Evolutionary conservation across 1,140 invertebrate species (phyloP), one percentile per base, ranked within the genome.

Genomic region (Pogonognathellus flavescens): DNA sequence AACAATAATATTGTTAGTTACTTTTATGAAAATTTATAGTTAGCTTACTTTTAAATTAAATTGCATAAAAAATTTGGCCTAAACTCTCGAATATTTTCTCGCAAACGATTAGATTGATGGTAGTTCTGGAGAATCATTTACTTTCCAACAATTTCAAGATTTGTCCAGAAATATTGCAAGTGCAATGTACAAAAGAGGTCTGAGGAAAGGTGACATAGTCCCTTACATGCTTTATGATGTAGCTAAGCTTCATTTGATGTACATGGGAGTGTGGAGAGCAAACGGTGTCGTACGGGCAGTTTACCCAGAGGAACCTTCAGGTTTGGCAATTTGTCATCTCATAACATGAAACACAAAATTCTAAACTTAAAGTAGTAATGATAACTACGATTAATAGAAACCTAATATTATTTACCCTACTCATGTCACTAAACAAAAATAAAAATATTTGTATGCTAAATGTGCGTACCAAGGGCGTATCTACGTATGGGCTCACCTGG

Each of bases 191-290:
- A 88, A 87, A 55, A 82, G 59, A 14, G 87, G 87, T 5, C 53
- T 88, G 7, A 66, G 86, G 31, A 86, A 83, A 60, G 84, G 86
- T 8, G 86, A 87, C 49, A 81, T 80, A 1, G 80, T 87, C 7
- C 59, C 87, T 50, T 88, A 86, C 60, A 86, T 84, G 81, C 31
- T 49, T 13, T n/a, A 31, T 53, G 82, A 87, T 66, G 14, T 83
- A 14, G 60, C 49, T 4, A 84, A 82, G 20, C 20, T 82, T 14
- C 86, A 85, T 13, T 13, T 83, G 13, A 52, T 88, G 20, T 70
- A 87, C 8, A 41, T 31, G 13, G 87, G 87, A 1, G 60, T 87
- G 18, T 88, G 87, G 87, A 66, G 86, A 82, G 86, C 86, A 3
- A 88, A 88, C 72, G 87, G 87, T 0, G 57, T 80, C 11, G 25